phyloP scores from a whole-genome alignment of 2,113 vertebrate genomes.

The Arenaria interpres region DNA sequence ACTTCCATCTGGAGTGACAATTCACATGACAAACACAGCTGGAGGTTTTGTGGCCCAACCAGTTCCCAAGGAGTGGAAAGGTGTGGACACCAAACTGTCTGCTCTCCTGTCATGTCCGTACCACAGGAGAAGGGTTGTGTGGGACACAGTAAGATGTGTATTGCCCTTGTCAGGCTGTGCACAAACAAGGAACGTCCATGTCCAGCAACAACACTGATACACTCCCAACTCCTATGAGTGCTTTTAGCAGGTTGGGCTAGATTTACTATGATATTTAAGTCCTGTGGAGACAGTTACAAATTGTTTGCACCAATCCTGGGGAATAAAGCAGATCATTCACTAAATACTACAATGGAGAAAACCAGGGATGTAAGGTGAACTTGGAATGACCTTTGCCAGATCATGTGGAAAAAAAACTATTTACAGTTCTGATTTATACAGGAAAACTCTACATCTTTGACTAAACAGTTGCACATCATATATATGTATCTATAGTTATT shows the following conservation, averaged over 20 bases:
- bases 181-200: neutral
- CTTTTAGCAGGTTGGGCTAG: neutral
- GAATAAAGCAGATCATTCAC: neutral
- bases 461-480: neutral
- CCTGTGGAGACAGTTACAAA: neutral
- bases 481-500: neutral
- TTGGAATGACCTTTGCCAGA: neutral
- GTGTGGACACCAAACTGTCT: neutral
- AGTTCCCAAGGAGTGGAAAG: neutral
- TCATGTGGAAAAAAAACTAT: neutral
- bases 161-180: too few relatives aligned
- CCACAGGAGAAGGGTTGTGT: neutral
- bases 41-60: neutral
- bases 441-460: neutral
- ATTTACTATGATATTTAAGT: neutral
- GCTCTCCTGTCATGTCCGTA: neutral
- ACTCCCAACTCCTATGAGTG: neutral
- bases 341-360: neutral
- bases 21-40: neutral
- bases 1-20: neutral
- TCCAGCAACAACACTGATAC: neutral
- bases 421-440: neutral
- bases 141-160: neutral
- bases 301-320: neutral
- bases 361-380: neutral